Base-by-base conservation (phyloP, 2,113 vertebrate genomes). In the Mus pahari region DNA sequence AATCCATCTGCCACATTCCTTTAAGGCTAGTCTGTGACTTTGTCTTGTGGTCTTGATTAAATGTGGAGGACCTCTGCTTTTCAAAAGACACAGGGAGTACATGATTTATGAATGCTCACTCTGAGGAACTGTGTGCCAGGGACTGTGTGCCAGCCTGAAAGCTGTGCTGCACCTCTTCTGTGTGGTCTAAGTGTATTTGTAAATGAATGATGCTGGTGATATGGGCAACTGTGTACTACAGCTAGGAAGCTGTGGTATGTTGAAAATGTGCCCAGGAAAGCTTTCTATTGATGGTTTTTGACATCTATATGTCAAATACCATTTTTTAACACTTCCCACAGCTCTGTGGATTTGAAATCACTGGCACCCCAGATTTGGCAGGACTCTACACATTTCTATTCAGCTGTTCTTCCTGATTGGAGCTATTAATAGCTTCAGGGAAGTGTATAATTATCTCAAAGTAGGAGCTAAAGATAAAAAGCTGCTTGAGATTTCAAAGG, bases 391-490 rank as follows among this genome's bases (percentile, higher is more conserved):
- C 42, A n/a, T 91, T 94, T 97, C 95, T 95, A 97, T 96, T 96
- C 77, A 97, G 94, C 90, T 96, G 66, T 95, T 97, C 90, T 96
- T 96, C 90, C 88, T 95, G 94, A 97, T 87, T 79, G 55, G 62
- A 78, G 42, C 58, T 98, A 97, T 97, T 95, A 97, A 97, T 98
- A 97, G 78, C 82, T 91, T 89, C 91, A 70, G 58, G 70, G 86
- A 97, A 94, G 91, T 96, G 94, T 97, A 73, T 97, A 98, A 98
- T 97, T 98, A 97, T 98, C 96, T 94, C 96, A 92, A 92, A 96
- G 95, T 96, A 94, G 88, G 96, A 97, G 82, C 92, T 92, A 91
- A 98, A 97, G 96, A 96, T 97, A 96, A 97, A 96, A 96, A 96
- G 74, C 89, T 89, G 90, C 91, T 94, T 95, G 89, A 86, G 78